Evolutionary conservation across 2,888 invertebrate genomes (phyloP), one percentile per base, ranked within the genome.

Genomic region (Hypomecis atomaria): DNA sequence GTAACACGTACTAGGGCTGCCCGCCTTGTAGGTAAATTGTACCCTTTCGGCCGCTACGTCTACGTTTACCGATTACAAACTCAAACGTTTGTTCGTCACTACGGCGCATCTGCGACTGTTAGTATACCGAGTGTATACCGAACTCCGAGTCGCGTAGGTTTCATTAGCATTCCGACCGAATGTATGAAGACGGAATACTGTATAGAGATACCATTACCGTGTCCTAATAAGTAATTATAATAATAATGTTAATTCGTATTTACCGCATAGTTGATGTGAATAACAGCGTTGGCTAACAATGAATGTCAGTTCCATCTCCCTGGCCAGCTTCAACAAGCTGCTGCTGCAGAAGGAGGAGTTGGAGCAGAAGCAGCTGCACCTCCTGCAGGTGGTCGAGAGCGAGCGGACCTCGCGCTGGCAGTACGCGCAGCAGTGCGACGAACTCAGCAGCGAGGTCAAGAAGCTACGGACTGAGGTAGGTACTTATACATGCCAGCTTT

Each of bases 321-420:
- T 0, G 40, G 52, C 45, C 92, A 98, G 98, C 81, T 98, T 97
- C 93, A 97, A 97, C 93, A 98, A 97, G 88, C 90, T 98, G 59
- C 92, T 97, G 40, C 94, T 97, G 57, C 97, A 97, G 87, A 98
- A 98, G 83, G 98, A 98, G 81, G 97, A 98, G 87, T 86, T 98
- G 77, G 98, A 98, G 79, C 98, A 98, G 88, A 98, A 98, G 86
- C 97, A 98, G 86, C 93, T 98, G 52, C 98, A 98, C 83, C 93
- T 98, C 54, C 94, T 98, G 66, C 96, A 96, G 86, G 97, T 98
- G 66, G 96, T 98, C 59, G 98, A 98, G 87, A 97, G 97, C 71
- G 98, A 98, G 89, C 95, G 97, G 78, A 98, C 98, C 1, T 97
- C 98, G 0, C 97, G 98, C 79, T 98, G 97, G 97, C 97, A 98